Conservation (phyloP, 2,888 invertebrate genomes). For the Orchesellides sinensis region DNA sequence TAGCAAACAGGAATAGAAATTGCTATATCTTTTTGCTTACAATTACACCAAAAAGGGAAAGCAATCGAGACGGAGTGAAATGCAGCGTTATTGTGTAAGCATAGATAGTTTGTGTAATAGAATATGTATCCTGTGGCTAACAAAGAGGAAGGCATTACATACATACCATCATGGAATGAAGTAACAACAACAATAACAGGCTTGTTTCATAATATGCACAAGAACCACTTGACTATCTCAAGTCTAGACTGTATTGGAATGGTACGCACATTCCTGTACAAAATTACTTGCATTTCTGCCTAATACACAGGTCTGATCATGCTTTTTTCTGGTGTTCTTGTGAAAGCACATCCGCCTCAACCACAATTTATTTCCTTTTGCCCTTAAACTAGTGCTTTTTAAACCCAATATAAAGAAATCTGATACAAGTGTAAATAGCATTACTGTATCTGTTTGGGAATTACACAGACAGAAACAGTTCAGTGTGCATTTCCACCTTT, state of each 20-base stretch:
- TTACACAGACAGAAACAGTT: constrained; percentile 24
- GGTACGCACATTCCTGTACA: constrained; percentile 23
- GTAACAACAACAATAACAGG: constrained; percentile 10
- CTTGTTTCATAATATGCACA: too few relatives aligned
- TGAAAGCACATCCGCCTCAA: constrained; percentile 24
- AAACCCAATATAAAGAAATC: too few relatives aligned
- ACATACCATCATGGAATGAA: not conserved
- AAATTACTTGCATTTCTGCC: not conserved
- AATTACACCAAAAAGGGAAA: constrained; percentile 4
- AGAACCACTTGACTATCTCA: constrained; percentile 4
- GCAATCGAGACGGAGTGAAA: constrained; percentile 33
- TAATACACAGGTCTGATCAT: not conserved
- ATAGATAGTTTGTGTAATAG: too few relatives aligned
- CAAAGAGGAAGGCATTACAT: too few relatives aligned
- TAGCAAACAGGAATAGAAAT: not conserved
- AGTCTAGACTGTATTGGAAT: not conserved
- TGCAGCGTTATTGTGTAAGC: constrained; percentile 54
- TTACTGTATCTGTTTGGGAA: not conserved
- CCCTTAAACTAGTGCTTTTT: constrained; percentile 24
- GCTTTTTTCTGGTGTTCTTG: not conserved
- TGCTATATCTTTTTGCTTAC: constrained; percentile 17
- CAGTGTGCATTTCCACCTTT: not conserved
- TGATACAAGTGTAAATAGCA: too few relatives aligned
- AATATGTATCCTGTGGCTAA: not conserved
- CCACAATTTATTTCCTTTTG: constrained; percentile 46